Conservation (phyloP, 2,113 vertebrate genomes). For the Mionectes macconnelli region DNA sequence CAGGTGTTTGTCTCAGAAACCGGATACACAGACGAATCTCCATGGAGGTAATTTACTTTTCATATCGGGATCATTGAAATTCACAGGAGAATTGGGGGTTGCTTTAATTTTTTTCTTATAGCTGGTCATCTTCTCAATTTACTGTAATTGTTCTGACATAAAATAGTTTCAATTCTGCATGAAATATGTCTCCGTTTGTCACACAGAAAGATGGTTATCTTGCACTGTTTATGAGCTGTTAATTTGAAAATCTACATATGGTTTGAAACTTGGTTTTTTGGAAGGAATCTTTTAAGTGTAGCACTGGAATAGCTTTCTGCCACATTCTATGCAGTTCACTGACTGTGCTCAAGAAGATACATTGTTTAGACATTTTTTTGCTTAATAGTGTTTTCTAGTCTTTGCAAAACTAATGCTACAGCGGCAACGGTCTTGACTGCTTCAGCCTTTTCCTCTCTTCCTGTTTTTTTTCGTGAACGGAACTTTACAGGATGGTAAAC, state of each 20-base stretch:
- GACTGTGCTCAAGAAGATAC: background rate
- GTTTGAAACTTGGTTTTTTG: background rate
- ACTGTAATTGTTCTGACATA: background rate
- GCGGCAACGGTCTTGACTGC: background rate
- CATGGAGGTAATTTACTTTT: constrained; percentile 87
- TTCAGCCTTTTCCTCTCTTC: constrained; percentile 56
- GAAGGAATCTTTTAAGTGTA: background rate
- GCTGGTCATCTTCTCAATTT: background rate
- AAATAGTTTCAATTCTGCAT: too few relatives aligned
- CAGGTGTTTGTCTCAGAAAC: constrained; percentile 94
- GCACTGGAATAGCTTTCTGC: background rate
- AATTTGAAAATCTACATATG: background rate
- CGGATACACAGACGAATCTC: constrained; percentile 93
- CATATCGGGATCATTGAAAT: background rate
- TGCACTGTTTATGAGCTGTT: background rate
- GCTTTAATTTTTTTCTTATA: background rate
- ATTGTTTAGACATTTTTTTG: background rate
- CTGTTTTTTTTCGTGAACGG: constrained; percentile 64
- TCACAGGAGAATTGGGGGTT: background rate
- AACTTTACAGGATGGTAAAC: constrained; percentile 64
- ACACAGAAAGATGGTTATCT: background rate
- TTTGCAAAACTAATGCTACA: background rate
- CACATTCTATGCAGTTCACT: background rate
- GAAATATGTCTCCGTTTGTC: background rate
- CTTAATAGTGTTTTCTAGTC: background rate